These are phyloP conservation scores for Pherbina coryleti DNA, from an alignment of 2,888 invertebrate genomes.

Conservation along the genomic window DNA sequence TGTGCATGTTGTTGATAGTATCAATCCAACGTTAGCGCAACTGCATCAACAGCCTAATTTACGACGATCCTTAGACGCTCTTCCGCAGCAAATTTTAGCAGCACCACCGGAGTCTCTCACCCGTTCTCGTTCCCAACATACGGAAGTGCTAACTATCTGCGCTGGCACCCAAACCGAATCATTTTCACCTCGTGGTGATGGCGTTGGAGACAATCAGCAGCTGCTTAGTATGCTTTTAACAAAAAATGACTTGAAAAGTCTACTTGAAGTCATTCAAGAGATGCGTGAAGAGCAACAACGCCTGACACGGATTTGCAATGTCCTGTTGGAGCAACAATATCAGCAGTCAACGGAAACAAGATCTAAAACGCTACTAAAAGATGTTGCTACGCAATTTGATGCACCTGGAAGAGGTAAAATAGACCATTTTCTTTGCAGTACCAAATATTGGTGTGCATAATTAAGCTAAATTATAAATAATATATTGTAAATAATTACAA, in stretches of 20 bases:
- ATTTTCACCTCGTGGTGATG: background rate
- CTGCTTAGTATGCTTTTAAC: conserved; percentile 22
- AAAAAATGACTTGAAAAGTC: conserved; percentile 56
- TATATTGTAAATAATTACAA: too few species aligned
- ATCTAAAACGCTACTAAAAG: conserved; percentile 36
- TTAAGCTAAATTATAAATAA: too few species aligned
- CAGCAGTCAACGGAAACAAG: conserved; percentile 9
- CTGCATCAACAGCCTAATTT: background rate
- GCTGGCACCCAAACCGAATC: conserved; percentile 65
- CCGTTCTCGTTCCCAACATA: background rate
- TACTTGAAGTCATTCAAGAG: conserved; percentile 51
- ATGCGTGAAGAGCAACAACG: conserved; percentile 61
- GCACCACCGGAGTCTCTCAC: background rate
- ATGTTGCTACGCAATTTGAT: conserved; percentile 49
- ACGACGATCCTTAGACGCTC: conserved; percentile 30
- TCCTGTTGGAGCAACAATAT: conserved; percentile 45
- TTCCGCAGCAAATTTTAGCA: background rate
- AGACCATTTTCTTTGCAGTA: background rate
- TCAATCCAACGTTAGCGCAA: conserved; percentile 34
- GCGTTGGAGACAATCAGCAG: background rate
- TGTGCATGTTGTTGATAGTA: background rate
- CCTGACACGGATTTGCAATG: conserved; percentile 52
- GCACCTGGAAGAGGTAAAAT: background rate
- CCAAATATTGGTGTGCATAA: too few species aligned
- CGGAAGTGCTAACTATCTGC: conserved; percentile 60